Conservation (phyloP, 2,888 invertebrate species). For the Andrena hattorfiana region DNA sequence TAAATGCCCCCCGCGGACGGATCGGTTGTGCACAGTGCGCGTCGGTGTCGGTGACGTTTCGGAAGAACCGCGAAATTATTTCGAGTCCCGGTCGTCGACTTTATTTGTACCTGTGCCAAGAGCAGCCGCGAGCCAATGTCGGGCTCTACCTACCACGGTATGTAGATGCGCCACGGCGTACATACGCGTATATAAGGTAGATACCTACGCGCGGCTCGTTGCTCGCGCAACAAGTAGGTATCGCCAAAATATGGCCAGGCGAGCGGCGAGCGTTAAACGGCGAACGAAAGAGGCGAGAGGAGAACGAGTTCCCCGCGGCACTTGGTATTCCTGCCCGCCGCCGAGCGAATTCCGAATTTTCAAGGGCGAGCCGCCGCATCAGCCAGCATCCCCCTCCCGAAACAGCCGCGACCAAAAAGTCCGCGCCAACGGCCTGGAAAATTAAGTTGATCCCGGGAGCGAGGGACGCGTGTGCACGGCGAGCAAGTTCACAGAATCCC, state of each 20-base stretch:
- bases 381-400: neutral
- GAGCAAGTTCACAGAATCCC: constrained; percentile 62
- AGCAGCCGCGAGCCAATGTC: constrained; percentile 42
- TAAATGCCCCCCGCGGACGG: constrained; percentile 2
- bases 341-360: constrained; percentile 31
- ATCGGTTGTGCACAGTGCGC: neutral
- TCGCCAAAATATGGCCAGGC: constrained; percentile 79
- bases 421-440: constrained; percentile 42
- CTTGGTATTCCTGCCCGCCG: constrained; percentile 16
- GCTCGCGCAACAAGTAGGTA: constrained; percentile 78
- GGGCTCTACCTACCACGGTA: constrained; percentile 43
- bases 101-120: constrained; percentile 65
- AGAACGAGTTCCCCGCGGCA: constrained; percentile 2
- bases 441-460: constrained; percentile 53
- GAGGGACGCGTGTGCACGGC: constrained; percentile 27
- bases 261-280: constrained; percentile 49
- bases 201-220: constrained; percentile 56
- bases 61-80: constrained; percentile 57
- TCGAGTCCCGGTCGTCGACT: constrained; percentile 66
- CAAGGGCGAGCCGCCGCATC: constrained; percentile 9
- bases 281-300: constrained; percentile 29
- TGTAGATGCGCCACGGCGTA: constrained; percentile 54
- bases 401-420: constrained; percentile 10
- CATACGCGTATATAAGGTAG: constrained; percentile 29
- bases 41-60: neutral